Base-by-base conservation (phyloP, 2,113 vertebrate genomes). In the Rhinopomastus cyanomelas region DNA sequence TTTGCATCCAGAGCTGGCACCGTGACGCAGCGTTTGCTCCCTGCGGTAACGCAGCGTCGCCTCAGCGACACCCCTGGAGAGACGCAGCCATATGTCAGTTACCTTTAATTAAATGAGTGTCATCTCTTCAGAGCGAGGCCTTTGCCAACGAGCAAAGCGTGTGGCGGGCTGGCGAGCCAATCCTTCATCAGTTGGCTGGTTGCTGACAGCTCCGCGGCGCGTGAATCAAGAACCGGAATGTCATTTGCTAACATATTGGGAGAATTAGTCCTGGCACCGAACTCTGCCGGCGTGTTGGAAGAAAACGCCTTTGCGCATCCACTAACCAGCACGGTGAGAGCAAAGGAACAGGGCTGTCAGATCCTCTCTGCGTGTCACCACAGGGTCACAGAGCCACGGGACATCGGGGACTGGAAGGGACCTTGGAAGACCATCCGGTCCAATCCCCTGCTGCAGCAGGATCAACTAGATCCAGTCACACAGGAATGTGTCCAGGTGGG, bases 81-180 rank as follows among this genome's bases (percentile, higher is more conserved):
- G 29, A 90, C 93, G 81, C 69, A 97, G 94, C 72, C 94, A 87
- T 84, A 69, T 94, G 68, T 86, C 94, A 95, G 77, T 94, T 96
- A 95, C 57, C 67, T 95, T 94, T 95, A 96, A 96, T 97, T 96
- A 95, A 97, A 96, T 94, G 32, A 92, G 83, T 96, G 96, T 86
- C 9, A 94, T 87, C 53, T 94, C 77, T 89, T 88, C 60, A 64
- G 72, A 96, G 94, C 65, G 39, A 90, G 18, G 85, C 84, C 62
- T 91, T 92, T 96, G 94, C 95, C 92, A 96, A 78, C 26, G 25
- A n/a, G 92, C 55, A 74, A 83, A 67, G 26, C 85, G 5, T 75
- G 46, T 75, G 88, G 53, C 72, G 67, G 90, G 59, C 39, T 94
- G 75, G n/a, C 64, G 94, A 74, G 55, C 81, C 94, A 96, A 79